Evolutionary conservation across 2,888 invertebrate genomes (phyloP), one percentile per base, ranked within the genome.

Genomic region (Erebia epiphron): DNA sequence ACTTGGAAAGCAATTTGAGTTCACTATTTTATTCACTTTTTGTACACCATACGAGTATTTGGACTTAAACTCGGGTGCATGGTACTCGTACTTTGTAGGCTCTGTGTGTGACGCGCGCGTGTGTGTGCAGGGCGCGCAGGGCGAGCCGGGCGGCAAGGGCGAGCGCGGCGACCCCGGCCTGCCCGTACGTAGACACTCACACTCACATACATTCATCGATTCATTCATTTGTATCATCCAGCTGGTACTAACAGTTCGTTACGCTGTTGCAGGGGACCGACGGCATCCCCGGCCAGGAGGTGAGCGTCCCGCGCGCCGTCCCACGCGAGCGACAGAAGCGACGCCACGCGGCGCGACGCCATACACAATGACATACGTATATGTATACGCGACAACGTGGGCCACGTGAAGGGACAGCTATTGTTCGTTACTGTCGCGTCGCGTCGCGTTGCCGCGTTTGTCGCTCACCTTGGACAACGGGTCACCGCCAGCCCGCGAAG

Each of bases 121-220:
- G 96, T 97, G 95, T 90, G 70, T 80, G 80, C 91, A 98, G 98
- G 98, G 98, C 79, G 98, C 98, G 79, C 97, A 97, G 92, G 98
- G 98, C 79, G 98, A 98, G 91, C 97, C 97, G 68, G 98, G 98
- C 79, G 95, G 95, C 83, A 98, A 98, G 93, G 98, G 98, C 79
- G 98, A 98, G 94, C 95, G 98, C 76, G 98, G 98, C 67, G 98
- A 98, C 92, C 98, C 98, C 77, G 98, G 98, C 84, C 94, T 98
- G 83, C 98, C 98, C 86, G 98, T 98, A 95, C 95, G 97, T 96
- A 10, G 16, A 35, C 57, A 14, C 57, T n/a, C 61, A 7, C 43
- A 5, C 8, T 10, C 0, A 18, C 26, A 10, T 14, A 1, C 18
- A 5, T 21, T 14, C 2, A 54, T 8, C 7, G n/a, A n/a, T n/a